Evolutionary conservation across 2,888 invertebrate genomes (phyloP).

Genomic region (Pachydiplax longipennis): DNA sequence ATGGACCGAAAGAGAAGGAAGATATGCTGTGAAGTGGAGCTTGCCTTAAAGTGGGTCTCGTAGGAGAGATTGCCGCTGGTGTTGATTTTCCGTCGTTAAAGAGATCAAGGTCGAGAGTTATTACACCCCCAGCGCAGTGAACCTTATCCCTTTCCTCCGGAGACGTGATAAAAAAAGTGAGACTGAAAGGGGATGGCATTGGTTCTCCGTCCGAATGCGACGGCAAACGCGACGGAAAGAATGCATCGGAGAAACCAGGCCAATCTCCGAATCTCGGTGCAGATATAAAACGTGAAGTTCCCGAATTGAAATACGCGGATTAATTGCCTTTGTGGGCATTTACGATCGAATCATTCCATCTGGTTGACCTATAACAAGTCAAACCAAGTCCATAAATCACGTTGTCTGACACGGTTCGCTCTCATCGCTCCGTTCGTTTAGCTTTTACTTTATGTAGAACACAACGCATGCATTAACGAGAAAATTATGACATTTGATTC

Average conservation of each 20-base stretch:
- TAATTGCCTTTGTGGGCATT: too few relatives aligned
- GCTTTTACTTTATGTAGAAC: too few relatives aligned
- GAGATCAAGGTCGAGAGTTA: conserved; percentile 20
- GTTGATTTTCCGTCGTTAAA: conserved; percentile 26
- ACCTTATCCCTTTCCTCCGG: background rate
- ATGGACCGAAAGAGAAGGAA: background rate
- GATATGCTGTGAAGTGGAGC: background rate
- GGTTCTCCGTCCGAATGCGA: too few relatives aligned
- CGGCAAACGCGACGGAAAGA: too few relatives aligned
- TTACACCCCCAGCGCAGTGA: background rate
- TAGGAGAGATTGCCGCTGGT: conserved; percentile 8
- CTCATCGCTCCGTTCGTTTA: too few relatives aligned
- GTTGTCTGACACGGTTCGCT: too few relatives aligned
- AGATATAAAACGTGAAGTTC: background rate
- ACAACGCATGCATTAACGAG: background rate
- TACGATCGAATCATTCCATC: too few relatives aligned
- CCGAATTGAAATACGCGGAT: too few relatives aligned
- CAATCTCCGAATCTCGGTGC: background rate
- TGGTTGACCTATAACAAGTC: too few relatives aligned
- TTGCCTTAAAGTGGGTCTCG: conserved; percentile 18
- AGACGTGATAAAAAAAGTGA: background rate
- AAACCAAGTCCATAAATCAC: too few relatives aligned
- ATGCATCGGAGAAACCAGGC: background rate
- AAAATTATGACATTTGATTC: background rate
- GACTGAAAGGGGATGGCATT: background rate